These are phyloP conservation scores for Muscicapa adusta DNA, from an alignment of 2,113 vertebrate species.

Conservation along the genomic window DNA sequence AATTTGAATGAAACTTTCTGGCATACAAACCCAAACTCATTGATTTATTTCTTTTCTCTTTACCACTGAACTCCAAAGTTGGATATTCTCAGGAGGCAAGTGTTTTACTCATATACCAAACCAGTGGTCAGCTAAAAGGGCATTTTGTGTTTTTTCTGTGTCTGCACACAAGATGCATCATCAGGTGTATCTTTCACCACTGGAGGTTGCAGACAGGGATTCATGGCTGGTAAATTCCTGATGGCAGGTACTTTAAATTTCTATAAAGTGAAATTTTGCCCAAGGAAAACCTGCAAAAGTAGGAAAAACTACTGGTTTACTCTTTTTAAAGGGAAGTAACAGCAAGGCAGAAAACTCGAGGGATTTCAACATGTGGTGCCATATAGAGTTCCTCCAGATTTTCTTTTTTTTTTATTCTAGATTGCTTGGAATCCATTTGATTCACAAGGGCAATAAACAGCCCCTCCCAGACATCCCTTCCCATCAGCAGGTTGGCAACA, in stretches of 20 bases:
- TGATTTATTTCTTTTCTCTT: neutral
- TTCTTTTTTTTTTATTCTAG: neutral
- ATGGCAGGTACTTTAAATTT: neutral
- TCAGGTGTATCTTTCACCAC: neutral
- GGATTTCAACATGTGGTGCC: neutral
- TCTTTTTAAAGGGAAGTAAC: neutral
- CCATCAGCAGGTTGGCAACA: neutral
- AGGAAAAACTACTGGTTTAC: neutral
- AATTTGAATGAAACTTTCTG: neutral
- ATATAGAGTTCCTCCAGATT: neutral
- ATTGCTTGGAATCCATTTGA: neutral
- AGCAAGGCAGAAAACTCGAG: neutral
- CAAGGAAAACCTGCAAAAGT: neutral
- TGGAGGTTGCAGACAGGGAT: neutral
- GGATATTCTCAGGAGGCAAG: accelerated
- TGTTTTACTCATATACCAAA: neutral
- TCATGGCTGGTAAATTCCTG: neutral
- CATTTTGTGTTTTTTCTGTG: neutral
- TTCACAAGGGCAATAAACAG: neutral
- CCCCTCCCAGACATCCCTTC: neutral
- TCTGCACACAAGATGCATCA: neutral
- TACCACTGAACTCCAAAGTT: neutral
- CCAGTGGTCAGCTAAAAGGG: neutral
- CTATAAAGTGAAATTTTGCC: neutral
- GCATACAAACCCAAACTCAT: neutral